Base-by-base conservation (phyloP, 2,797 vertebrate genomes). In the Pogonophryne albipinna region DNA sequence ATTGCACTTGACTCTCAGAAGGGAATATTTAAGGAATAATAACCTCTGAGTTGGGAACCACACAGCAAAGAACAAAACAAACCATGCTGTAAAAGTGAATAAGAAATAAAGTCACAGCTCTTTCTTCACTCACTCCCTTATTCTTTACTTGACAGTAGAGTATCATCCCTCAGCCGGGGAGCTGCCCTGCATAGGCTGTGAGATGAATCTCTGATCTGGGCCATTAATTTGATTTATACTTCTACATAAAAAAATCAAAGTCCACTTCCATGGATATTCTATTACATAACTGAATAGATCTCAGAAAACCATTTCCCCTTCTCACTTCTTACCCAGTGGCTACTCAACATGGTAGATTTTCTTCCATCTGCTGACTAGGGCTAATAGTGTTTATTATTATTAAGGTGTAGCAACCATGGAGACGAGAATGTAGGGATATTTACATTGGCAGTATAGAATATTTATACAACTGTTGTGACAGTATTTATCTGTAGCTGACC, bases 231-330 rank as follows among this genome's bases (percentile, higher is more conserved):
- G 66, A 78, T 86, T 78, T 74, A 74, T 74, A 56, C 19, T 10
- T 66, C 34, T 11, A 52, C 71, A 80, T 78, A 71, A 88, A 80
- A 74, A 75, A 63, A 78, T 80, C 73, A 80, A 71, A 31, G 10
- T 67, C 52, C 57, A 63, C 78, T 84, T 82, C 38, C 68, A 19
- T 61, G 45, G 75, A 66, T 74, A 56, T 82, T 80, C 71, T 65
- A 42, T 84, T 74, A 73, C 65, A 64, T 75, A 83, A 78, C 45
- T 53, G 44, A 57, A 73, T 59, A 55, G 51, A 68, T 65, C 63
- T 11, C 23, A 0, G 13, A 42, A 45, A 62, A 61, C 44, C 58
- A 52, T 41, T 74, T 70, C 50, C 56, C 58, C 58, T 52, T 62
- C 42, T 75, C 51, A 63, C 45, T 42, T 66, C 15, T 68, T 56